Evolutionary conservation across 2,113 vertebrate genomes (phyloP).

Genomic region (Platysternon megacephalum): DNA sequence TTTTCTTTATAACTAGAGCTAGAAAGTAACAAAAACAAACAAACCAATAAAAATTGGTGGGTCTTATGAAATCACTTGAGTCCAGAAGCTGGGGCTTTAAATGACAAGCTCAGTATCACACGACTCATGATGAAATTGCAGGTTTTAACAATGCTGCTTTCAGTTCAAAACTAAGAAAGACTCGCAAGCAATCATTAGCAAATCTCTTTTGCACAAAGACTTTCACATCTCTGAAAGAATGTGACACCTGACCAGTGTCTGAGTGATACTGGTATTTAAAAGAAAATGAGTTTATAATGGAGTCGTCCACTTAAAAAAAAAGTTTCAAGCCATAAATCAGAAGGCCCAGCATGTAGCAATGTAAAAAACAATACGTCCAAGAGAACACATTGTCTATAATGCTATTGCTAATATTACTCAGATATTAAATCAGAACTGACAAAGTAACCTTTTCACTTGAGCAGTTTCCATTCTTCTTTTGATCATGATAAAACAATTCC

Average conservation of each 20-base stretch:
- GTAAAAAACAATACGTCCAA: constrained; percentile 38
- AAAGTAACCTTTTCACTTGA: constrained; percentile 59
- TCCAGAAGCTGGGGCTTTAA: background rate
- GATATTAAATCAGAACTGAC: constrained; percentile 71
- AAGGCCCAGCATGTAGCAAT: background rate
- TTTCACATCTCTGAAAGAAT: background rate
- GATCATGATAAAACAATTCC: constrained; percentile 64
- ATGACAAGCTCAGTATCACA: background rate
- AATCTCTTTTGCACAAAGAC: background rate
- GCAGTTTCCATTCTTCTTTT: constrained; percentile 57
- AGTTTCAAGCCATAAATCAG: constrained; percentile 33
- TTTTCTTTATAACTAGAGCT: background rate
- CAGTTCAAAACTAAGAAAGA: background rate
- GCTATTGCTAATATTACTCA: constrained; percentile 50
- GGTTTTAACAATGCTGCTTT: background rate
- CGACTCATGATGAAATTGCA: accelerated
- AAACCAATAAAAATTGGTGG: background rate
- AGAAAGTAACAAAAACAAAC: background rate
- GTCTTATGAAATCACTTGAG: background rate
- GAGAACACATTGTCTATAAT: constrained; percentile 29
- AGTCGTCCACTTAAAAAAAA: background rate
- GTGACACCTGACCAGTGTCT: background rate
- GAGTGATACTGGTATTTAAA: background rate
- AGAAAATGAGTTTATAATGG: background rate
- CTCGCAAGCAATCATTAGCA: background rate